Base-by-base conservation (phyloP, 2,113 vertebrate species). In the Ibidorhyncha struthersii region DNA sequence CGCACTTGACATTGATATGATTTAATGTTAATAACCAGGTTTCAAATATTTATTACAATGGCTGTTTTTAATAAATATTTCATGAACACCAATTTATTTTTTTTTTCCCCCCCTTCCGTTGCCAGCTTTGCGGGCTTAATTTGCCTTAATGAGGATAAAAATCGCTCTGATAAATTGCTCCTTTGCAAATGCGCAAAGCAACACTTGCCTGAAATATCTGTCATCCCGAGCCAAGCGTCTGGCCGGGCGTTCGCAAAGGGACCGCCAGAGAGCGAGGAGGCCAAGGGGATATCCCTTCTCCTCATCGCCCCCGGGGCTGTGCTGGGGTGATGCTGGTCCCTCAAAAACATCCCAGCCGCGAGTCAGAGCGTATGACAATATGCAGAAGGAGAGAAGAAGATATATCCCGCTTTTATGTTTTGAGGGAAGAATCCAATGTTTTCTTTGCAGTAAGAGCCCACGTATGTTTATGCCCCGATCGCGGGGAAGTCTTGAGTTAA, bases 11-110 rank as follows among this genome's bases (percentile, higher is more conserved):
- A 94, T 76, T 62, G 96, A 96, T 94, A 83, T 38, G 96, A 97
- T 95, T 98, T 95, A 97, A 96, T 61, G 12, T 97, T 98, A 98
- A 98, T 98, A 98, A 98, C 96, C 90, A 67, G 91, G 78, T 98
- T 98, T 98, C 98, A 98, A 98, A 98, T 98, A 98, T 98, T 98
- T 98, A 98, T 98, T 98, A 96, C 98, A 98, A 97, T 97, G 97
- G 94, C 98, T 98, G 97, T 96, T 98, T 98, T 98, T 97, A 98
- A 98, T 98, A 98, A 98, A 98, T 98, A 98, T 98, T 98, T 98
- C 97, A 98, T 98, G 98, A 97, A 84, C 52, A 10, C 50, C 76
- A 11, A 87, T 97, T 96, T 45, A 72, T 74, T 82, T 62, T 34
- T 7, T 16, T 32, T 25, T 25, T 17, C 61, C 88, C 71, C 74